Conservation (phyloP, 2,797 vertebrate species). For the Scomberomorus guttatus region DNA sequence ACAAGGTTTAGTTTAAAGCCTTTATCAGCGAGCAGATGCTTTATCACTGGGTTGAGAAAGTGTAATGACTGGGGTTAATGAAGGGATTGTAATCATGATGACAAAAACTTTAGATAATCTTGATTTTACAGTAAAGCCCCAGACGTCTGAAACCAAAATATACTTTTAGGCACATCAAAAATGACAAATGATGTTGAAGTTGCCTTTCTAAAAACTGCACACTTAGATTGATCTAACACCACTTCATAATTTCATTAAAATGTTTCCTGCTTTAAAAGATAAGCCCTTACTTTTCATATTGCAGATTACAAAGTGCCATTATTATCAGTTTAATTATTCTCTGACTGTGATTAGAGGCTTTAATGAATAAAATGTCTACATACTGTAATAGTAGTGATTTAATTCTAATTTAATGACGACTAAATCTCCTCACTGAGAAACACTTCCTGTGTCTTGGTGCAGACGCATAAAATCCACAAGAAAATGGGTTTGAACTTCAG, state of each 20-base stretch:
- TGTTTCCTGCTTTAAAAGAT: conserved; percentile 81
- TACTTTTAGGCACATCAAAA: conserved; percentile 51
- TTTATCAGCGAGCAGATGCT: conserved; percentile 24
- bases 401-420: conserved; percentile 69
- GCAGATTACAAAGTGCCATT: conserved; percentile 81
- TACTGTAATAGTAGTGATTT: conserved; percentile 72
- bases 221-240: conserved; percentile 67
- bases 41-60: conserved; percentile 12
- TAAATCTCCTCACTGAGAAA: conserved; percentile 61
- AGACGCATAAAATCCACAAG: conserved; percentile 34
- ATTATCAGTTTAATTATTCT: conserved; percentile 86
- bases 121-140: conserved; percentile 20
- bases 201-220: conserved; percentile 64
- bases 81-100: conserved; percentile 44
- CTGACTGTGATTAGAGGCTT: conserved; percentile 72
- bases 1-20: conserved; percentile 18
- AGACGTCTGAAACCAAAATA: conserved; percentile 44
- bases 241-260: conserved; percentile 83
- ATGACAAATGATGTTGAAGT: conserved; percentile 58
- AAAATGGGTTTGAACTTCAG: conserved; percentile 53
- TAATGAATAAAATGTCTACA: conserved; percentile 83
- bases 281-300: conserved; percentile 76
- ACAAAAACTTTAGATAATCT: conserved; percentile 48
- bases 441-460: conserved; percentile 34
- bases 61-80: conserved; percentile 28